Conservation (phyloP, 2,888 invertebrate species). For the Nymphalis polychloros region DNA sequence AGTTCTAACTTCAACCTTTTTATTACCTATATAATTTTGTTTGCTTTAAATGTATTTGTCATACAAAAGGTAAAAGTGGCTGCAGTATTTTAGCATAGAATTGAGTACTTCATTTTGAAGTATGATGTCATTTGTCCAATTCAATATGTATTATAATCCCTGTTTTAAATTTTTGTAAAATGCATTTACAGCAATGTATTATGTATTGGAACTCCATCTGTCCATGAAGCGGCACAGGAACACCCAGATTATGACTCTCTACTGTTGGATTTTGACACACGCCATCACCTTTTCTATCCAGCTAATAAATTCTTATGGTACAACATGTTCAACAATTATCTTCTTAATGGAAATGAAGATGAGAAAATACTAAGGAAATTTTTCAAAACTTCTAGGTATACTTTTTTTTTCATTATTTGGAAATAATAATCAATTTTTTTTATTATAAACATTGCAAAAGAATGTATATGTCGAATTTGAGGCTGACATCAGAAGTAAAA, state of each 20-base stretch:
- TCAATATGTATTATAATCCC: neutral
- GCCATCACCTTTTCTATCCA: conserved; percentile 85
- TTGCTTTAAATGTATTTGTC: too few relatives aligned
- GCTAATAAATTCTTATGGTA: conserved; percentile 88
- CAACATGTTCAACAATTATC: conserved; percentile 95
- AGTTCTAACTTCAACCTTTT: too few relatives aligned
- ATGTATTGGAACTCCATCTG: conserved; percentile 93
- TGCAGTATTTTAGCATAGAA: too few relatives aligned
- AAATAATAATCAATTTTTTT: neutral
- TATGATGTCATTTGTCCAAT: too few relatives aligned
- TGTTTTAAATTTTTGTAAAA: neutral
- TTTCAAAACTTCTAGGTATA: conserved; percentile 80
- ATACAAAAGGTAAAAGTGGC: too few relatives aligned
- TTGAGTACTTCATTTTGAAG: too few relatives aligned
- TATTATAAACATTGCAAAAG: neutral
- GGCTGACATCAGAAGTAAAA: too few relatives aligned
- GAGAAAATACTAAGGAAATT: conserved; percentile 83
- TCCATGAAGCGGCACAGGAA: conserved; percentile 85
- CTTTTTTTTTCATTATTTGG: conserved; percentile 17
- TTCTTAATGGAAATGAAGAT: conserved; percentile 85
- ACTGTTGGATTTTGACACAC: conserved; percentile 90
- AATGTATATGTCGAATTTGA: too few relatives aligned
- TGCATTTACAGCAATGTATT: conserved; percentile 84
- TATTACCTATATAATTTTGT: too few relatives aligned
- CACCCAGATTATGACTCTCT: conserved; percentile 77